Conservation (phyloP, 1,140 invertebrate genomes). For the Euglossa dilemma region DNA sequence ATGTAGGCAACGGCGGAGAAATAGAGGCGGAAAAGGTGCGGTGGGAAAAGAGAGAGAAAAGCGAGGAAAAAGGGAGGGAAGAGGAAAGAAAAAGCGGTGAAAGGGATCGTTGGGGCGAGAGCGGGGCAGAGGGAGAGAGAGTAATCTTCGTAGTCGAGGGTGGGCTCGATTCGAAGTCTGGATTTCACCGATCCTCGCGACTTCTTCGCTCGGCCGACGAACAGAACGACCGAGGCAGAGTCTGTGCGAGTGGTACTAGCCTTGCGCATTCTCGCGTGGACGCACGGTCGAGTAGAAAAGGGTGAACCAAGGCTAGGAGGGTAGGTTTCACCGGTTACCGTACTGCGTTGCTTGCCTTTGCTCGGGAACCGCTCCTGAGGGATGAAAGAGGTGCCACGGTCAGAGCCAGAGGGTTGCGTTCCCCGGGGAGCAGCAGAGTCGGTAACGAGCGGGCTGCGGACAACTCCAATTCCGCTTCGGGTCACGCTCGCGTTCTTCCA, state of each 20-base stretch:
- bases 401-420: not conserved
- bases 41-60: no score
- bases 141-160: conserved; percentile 62
- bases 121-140: not conserved
- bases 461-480: not conserved
- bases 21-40: not conserved
- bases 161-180: conserved; percentile 53
- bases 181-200: conserved; percentile 45
- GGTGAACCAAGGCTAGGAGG: no score
- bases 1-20: conserved; percentile 1
- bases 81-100: not conserved
- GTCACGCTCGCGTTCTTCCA: not conserved
- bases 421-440: not conserved
- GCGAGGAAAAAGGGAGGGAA: conserved; percentile 23
- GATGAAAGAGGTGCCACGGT: not conserved
- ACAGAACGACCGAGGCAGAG: conserved; percentile 4
- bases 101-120: not conserved
- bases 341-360: not conserved
- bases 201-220: not conserved
- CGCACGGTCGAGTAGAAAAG: not conserved
- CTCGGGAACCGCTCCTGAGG: not conserved
- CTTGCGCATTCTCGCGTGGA: not conserved
- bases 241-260: not conserved
- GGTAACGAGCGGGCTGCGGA: not conserved
- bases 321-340: not conserved